Evolutionary conservation across 2,113 vertebrate species (phyloP), one percentile per base, ranked within the genome.

Genomic region (Thomomys bottae): DNA sequence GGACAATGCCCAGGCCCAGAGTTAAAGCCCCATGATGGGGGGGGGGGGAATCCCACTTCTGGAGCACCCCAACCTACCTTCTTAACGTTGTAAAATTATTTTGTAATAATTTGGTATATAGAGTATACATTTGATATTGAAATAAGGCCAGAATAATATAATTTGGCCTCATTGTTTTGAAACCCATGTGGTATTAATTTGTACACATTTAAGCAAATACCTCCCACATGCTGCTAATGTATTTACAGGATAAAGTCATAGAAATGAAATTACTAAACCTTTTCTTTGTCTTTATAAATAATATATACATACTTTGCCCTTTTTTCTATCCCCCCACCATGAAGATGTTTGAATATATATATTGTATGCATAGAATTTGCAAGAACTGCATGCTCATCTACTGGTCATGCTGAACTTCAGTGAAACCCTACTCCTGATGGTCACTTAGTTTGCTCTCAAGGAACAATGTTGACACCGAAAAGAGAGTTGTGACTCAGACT

Each of bases 241-340:
- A 63, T 64, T 76, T 88, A 23, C 89, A 85, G 59, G 71, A 85
- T 81, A 78, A 93, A 91, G 24, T 73, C 61, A 80, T 94, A 86
- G 59, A 89, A 79, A 64, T 64, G 18, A 66, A 82, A 75, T 93
- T 79, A 5, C 32, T 77, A 70, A 73, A 36, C 28, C 85, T 75
- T 66, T 75, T 61, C 38, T 11, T 88, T 75, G 34, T 76, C 73
- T 70, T 92, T 79, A 89, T 17, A 91, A 79, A 64, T 68, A 42
- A 83, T 21, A 54, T 11, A 34, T 76, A 42, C 40, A 72, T 70
- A 42, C 40, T 59, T 28, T 21, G 20, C 40, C 40, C 34, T 81
- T 89, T 86, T 28, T 80, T 57, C n/a, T 70, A n/a, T 14, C 28
- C 24, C 4, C 2, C 23, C 9, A 20, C 8, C 40, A 49, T 54